Base-by-base conservation (phyloP, 2,888 invertebrate species). In the Galeopsomyia nigrocyanea region DNA sequence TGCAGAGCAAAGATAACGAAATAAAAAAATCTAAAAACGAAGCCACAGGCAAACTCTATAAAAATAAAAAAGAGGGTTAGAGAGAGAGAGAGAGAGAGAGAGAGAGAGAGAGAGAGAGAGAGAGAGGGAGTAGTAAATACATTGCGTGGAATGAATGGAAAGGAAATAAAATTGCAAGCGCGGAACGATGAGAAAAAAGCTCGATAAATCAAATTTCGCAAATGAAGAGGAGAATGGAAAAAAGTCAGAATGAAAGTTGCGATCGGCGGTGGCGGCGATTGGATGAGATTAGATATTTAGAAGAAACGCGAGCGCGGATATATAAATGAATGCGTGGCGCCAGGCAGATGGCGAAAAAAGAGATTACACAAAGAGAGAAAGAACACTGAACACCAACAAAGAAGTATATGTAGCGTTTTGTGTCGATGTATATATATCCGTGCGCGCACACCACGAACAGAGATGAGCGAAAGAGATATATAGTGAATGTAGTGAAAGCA, bases 271-370 rank as follows among this genome's bases (percentile, higher is more conserved):
- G 51, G 19, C 22, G 22, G 58, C 3, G 17, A 0, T 49, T 17
- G 9, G 55, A 68, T 68, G 62, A 56, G 68, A 62, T 68, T 62
- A 62, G 62, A 56, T 61, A 61, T 68, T 61, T 55, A 3, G 55
- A 7, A 46, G 49, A 21, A 39, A 64, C 22, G 17, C 5, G 31
- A 6, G 7, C 7, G 7, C 3, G 31, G 2, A 26, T 22, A 47
- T 3, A 26, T 0, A 62, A 14, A 26, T 39, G n/a, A 51, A 26
- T 3, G 26, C 26, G 5, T 26, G 26, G 19, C 46, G 31, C 9
- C 7, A 17, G 31, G 22, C n/a, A 22, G 19, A 17, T n/a, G 58
- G 17, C 10, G n/a, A 47, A 39, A 6, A 46, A n/a, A 19, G 39
- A 55, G 26, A 55, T 39, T 39, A 10, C 7, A 46, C 10, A 10